Conservation (phyloP, 2,797 vertebrate genomes). For the Sebastes itinus region DNA sequence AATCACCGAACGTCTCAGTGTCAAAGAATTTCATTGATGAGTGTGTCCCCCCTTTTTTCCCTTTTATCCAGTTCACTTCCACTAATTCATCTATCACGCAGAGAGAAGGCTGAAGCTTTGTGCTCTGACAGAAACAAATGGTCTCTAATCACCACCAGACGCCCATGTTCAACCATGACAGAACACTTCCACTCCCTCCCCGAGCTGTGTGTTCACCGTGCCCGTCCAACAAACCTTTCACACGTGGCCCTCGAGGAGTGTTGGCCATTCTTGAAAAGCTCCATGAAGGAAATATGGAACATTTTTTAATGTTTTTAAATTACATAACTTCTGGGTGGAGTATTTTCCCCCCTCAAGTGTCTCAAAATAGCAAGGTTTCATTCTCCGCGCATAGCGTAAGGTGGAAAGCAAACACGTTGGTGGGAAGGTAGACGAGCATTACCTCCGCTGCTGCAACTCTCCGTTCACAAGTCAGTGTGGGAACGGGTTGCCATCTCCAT, state of each 20-base stretch:
- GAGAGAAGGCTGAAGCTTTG: constrained; percentile 63
- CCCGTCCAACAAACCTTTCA: constrained; percentile 42
- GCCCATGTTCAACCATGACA: constrained; percentile 74
- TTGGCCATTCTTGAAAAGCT: constrained; percentile 54
- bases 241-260: constrained; percentile 41
- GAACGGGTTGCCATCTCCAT: constrained; percentile 59
- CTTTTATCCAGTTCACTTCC: constrained; percentile 61
- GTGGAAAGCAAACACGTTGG: constrained; percentile 70
- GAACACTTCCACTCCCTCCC: constrained; percentile 71
- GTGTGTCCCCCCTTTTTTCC: constrained; percentile 53
- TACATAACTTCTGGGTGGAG: constrained; percentile 73
- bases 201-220: constrained; percentile 28
- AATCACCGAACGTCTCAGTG: constrained; percentile 47
- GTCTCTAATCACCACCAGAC: constrained; percentile 80
- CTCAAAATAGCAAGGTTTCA: constrained; percentile 71
- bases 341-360: constrained; percentile 39
- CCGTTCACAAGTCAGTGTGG: constrained; percentile 57
- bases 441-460: constrained; percentile 36
- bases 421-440: constrained; percentile 50
- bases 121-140: constrained; percentile 80
- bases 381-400: constrained; percentile 49
- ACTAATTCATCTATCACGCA: constrained; percentile 75
- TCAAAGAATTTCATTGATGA: constrained; percentile 72
- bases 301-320: constrained; percentile 58
- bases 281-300: constrained; percentile 59